Base-by-base conservation (phyloP, 2,797 vertebrate genomes). In the Steatocranus sp. region DNA sequence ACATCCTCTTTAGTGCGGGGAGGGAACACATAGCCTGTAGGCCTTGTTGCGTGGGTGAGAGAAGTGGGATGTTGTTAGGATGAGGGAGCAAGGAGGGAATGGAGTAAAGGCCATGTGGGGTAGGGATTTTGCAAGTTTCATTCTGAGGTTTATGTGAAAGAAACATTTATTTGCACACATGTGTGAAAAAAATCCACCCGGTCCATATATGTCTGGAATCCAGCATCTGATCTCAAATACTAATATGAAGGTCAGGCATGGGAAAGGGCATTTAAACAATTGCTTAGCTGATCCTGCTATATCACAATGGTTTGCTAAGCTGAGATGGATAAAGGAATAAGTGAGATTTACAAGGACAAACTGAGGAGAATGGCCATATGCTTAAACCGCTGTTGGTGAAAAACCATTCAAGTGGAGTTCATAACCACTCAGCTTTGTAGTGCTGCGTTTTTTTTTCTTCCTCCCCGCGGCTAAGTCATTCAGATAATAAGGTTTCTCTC, bases 401-500 rank as follows among this genome's bases (percentile, higher is more conserved):
- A 86, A 86, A 83, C 83, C 53, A 54, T 81, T 82, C 54, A 83
- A 70, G 66, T 11, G 20, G 79, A 87, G 41, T 87, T 79, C 84
- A 88, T 80, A 81, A 77, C 83, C 78, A 86, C 82, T 83, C 86
- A 80, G 78, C 80, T 84, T 61, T 58, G 56, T 32, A 41, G 50
- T 15, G 61, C 46, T 36, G 61, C 3, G 4, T 1, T 5, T 15
- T 46, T 66, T 80, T 51, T 46, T 32, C 36, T 30, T 32, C n/a
- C 36, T 46, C 74, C 82, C 87, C 1, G 51, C 20, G 38, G 91
- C 73, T 7, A 86, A 93, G 77, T 90, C 84, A 68, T 84, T 90
- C 80, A 81, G 85, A 87, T 91, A 88, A 92, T 90, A 87, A 82
- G 87, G 36, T 87, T 92, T 82, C 75, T 86, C 83, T 85, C 78